Conservation (phyloP, 2,797 vertebrate species). For the Cetoscarus ocellatus region DNA sequence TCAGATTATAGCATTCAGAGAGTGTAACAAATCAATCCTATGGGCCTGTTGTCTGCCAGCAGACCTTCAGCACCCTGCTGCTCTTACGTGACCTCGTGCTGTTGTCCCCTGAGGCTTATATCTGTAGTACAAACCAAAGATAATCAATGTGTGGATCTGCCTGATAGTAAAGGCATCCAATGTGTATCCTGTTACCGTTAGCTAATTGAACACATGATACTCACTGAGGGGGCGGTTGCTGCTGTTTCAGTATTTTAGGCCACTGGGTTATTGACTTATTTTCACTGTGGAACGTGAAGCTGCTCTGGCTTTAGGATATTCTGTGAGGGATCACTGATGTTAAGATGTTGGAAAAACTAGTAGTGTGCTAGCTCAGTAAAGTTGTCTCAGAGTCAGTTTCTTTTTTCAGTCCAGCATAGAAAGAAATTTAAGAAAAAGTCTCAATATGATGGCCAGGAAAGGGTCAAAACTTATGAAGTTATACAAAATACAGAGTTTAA, state of each 20-base stretch:
- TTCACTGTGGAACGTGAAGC: not conserved
- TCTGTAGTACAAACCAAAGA: slow-evolving; percentile 39
- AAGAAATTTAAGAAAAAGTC: not conserved
- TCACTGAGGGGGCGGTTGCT: slow-evolving; percentile 11
- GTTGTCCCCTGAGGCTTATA: slow-evolving; percentile 22
- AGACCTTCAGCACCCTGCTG: slow-evolving; percentile 8
- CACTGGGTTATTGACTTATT: slow-evolving; percentile 30
- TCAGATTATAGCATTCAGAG: slow-evolving; percentile 13
- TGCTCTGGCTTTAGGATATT: not conserved
- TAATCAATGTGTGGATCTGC: slow-evolving; percentile 55
- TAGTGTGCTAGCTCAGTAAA: not conserved
- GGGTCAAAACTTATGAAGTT: not conserved
- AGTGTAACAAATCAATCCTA: slow-evolving; percentile 31
- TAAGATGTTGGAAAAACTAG: not conserved
- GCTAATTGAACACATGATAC: slow-evolving; percentile 43
- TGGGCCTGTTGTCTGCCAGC: slow-evolving; percentile 6
- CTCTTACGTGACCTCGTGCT: slow-evolving; percentile 21
- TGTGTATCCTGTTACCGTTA: slow-evolving; percentile 24
- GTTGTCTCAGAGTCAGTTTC: not conserved
- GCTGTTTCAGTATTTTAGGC: slow-evolving; percentile 16
- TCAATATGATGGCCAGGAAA: not conserved
- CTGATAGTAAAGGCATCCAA: slow-evolving; percentile 30
- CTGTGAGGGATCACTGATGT: not conserved
- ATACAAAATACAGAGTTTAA: not conserved
- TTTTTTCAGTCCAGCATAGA: not conserved